These are phyloP conservation scores for Tinea trinotella DNA, from an alignment of 2,888 invertebrate species.

Conservation along the genomic window DNA sequence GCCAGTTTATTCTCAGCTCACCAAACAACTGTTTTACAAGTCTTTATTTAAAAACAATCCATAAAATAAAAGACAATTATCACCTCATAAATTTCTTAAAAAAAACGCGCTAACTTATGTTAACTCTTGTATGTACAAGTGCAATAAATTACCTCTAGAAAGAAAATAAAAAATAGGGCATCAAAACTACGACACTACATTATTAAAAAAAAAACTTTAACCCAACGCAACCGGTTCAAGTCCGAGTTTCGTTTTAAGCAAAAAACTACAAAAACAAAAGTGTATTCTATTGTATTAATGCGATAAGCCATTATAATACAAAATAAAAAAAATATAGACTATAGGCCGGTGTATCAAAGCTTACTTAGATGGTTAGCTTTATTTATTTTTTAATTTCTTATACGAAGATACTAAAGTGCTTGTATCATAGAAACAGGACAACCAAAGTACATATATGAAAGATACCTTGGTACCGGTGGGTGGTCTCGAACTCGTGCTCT, in stretches of 20 bases:
- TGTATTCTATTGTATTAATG: slow-evolving; percentile 43
- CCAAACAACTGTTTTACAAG: too few relatives aligned
- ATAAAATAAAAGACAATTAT: background rate
- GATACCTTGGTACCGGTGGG: too few relatives aligned
- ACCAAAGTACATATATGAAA: too few relatives aligned
- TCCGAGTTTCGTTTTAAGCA: slow-evolving; percentile 3
- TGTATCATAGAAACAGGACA: too few relatives aligned
- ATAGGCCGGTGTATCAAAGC: too few relatives aligned
- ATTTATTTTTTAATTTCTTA: too few relatives aligned
- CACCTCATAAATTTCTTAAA: background rate
- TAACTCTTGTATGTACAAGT: background rate
- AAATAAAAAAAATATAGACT: slow-evolving; percentile 29
- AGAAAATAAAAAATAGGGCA: background rate
- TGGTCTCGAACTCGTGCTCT: too few relatives aligned
- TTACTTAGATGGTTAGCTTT: too few relatives aligned
- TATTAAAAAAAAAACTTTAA: background rate
- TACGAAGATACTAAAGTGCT: too few relatives aligned
- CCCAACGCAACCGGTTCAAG: slow-evolving; percentile 4
- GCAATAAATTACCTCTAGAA: background rate
- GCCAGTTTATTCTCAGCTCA: too few relatives aligned
- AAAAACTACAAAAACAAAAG: slow-evolving; percentile 1
- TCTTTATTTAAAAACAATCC: too few relatives aligned
- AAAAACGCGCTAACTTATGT: background rate
- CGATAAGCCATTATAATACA: slow-evolving; percentile 38
- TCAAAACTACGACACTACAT: background rate